A percentile compares a stretch with the other conserved stretches of the same genome.
Evolutionary conservation across 2,888 invertebrate genomes (phyloP).

Genomic region (Dynastes tityus): DNA sequence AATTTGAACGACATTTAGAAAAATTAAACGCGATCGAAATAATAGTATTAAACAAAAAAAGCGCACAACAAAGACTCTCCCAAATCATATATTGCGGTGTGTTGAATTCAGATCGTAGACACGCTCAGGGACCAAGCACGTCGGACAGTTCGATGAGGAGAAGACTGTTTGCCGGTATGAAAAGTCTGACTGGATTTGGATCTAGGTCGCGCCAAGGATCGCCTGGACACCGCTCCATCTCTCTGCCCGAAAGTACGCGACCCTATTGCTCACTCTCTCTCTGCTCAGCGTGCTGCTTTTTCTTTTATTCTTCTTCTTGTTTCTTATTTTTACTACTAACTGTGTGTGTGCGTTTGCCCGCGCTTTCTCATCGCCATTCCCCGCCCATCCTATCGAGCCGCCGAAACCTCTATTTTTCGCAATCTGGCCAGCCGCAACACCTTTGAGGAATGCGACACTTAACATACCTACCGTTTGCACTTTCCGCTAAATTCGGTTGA

Average conservation of each 20-base stretch:
- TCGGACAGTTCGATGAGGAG: conserved; percentile 78
- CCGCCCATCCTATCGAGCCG: not conserved
- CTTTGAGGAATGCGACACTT: conserved; percentile 17
- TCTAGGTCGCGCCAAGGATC: conserved; percentile 80
- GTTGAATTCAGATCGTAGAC: conserved; percentile 57
- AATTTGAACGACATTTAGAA: too few species aligned
- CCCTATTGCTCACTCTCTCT: conserved; percentile 53
- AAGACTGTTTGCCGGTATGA: conserved; percentile 86
- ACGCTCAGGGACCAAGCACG: conserved; percentile 56
- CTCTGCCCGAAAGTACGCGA: conserved; percentile 88
- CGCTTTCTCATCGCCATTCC: conserved; percentile 12
- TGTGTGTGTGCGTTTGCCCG: conserved; percentile 5
- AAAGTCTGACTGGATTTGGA: conserved; percentile 84
- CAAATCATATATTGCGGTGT: conserved; percentile 29
- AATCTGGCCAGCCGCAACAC: not conserved
- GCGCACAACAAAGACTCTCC: not conserved
- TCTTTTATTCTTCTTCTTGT: conserved; percentile 47
- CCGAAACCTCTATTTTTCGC: not conserved
- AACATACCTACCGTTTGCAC: not conserved
- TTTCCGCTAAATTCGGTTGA: conserved; percentile 6
- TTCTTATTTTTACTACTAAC: conserved; percentile 35
- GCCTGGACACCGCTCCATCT: conserved; percentile 87
- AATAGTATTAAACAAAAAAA: not conserved
- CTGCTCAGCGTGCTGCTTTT: conserved; percentile 43
- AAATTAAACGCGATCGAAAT: too few species aligned